Evolutionary conservation across 30 jellyfish, hydroid and myxozoan species (phyloP).

Genomic region (Nemopilema nomurai): DNA sequence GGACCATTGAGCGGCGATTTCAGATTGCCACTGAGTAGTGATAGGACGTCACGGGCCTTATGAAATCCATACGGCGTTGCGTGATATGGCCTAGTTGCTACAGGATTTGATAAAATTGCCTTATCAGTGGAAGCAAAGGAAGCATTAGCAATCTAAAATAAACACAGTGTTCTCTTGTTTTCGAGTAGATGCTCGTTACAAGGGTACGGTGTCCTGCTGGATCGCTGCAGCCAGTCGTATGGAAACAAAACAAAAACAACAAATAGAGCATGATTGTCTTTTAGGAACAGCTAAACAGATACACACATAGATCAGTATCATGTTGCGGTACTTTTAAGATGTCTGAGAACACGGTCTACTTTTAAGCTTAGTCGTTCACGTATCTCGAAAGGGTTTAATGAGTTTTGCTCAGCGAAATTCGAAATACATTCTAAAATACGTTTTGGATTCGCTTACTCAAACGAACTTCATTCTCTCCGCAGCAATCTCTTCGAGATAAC

Average conservation of each 20-base stretch:
- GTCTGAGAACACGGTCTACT: slow-evolving; percentile 61
- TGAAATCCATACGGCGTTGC: too few relatives aligned
- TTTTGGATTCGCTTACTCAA: not conserved
- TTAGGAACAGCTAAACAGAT: slow-evolving; percentile 11
- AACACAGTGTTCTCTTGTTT: not conserved
- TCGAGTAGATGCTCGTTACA: not conserved
- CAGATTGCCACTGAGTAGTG: too few relatives aligned
- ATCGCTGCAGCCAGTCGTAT: not conserved
- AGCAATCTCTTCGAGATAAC: not conserved
- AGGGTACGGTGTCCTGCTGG: not conserved
- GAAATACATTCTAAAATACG: not conserved
- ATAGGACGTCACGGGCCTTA: too few relatives aligned
- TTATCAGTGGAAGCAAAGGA: not conserved
- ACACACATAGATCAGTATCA: slow-evolving; percentile 30
- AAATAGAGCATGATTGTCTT: not conserved
- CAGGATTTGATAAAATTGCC: not conserved
- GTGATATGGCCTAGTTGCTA: not conserved
- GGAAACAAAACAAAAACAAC: not conserved
- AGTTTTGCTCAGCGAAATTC: slow-evolving; percentile 5
- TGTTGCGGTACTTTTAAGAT: slow-evolving; percentile 51
- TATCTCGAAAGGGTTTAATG: slow-evolving; percentile 7
- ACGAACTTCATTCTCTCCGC: not conserved
- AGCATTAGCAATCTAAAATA: not conserved
- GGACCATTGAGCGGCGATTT: too few relatives aligned
- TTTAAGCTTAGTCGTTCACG: slow-evolving; percentile 19